Percentiles rank a stretch among this genome's conserved stretches.
Evolutionary conservation across 2,888 invertebrate genomes (phyloP).

Genomic region (Aphidius colemani): DNA sequence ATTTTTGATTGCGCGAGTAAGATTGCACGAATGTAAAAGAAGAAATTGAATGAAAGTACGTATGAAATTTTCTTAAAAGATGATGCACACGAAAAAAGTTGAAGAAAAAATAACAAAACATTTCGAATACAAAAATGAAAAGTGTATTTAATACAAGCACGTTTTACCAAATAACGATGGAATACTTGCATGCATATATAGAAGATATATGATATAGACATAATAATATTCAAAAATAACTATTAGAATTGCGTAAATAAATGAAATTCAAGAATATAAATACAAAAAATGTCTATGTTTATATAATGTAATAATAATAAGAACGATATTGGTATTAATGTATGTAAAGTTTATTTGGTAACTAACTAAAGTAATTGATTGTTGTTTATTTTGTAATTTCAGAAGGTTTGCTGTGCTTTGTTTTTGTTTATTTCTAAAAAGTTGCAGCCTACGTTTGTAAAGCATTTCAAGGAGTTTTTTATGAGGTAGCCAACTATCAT

Average conservation of each 20-base stretch:
- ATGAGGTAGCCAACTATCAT: too few relatives aligned
- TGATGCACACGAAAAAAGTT: conserved; percentile 18
- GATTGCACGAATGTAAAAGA: conserved; percentile 14
- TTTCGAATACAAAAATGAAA: conserved; percentile 30
- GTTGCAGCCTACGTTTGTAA: too few relatives aligned
- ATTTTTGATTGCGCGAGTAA: conserved; percentile 11
- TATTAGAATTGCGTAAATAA: conserved; percentile 36
- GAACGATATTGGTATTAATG: conserved; percentile 47
- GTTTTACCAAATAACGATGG: conserved; percentile 48
- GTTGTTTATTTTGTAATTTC: too few relatives aligned
- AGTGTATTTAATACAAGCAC: conserved; percentile 39
- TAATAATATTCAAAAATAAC: conserved; percentile 31
- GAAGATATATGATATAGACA: conserved; percentile 21
- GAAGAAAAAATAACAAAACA: conserved; percentile 20
- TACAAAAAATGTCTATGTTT: conserved; percentile 48
- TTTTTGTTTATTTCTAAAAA: too few relatives aligned
- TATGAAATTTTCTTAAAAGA: conserved; percentile 16
- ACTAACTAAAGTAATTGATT: too few relatives aligned
- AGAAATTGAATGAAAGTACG: conserved; percentile 25
- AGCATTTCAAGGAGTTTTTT: too few relatives aligned
- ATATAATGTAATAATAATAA: conserved; percentile 48
- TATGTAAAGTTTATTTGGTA: conserved; percentile 42
- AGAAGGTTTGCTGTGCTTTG: too few relatives aligned
- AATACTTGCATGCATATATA: conserved; percentile 46
- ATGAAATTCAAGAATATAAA: conserved; percentile 16